Percentiles rank a stretch among this genome's conserved stretches.
These are phyloP conservation scores for Tenualosa ilisha DNA, from an alignment of 2,797 vertebrate species.

Conservation along the genomic window DNA sequence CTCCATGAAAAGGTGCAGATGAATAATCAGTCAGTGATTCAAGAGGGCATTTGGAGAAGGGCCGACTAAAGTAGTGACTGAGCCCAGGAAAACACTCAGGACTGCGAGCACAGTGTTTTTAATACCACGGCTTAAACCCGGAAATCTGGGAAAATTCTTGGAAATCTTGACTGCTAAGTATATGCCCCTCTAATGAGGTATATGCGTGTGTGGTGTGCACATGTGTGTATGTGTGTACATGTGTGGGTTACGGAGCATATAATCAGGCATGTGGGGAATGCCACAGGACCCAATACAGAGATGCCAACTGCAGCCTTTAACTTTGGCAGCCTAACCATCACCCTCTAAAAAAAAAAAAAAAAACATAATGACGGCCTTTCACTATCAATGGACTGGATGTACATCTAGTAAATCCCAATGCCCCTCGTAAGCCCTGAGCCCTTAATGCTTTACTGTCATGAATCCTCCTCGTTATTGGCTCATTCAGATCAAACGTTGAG, in stretches of 20 bases:
- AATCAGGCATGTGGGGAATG: conserved; percentile 5
- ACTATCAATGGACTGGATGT: conserved; percentile 26
- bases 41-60: neutral
- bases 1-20: neutral
- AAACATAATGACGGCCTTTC: conserved; percentile 32
- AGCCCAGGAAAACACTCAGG: neutral
- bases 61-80: neutral
- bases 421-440: no score
- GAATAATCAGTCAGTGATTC: neutral
- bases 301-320: neutral
- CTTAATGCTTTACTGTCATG: no score
- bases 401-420: neutral
- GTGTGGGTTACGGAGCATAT: neutral
- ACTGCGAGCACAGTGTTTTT: neutral
- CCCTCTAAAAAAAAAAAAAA: neutral
- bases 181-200: neutral
- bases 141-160: neutral
- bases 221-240: no score
- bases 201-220: neutral
- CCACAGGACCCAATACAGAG: neutral
- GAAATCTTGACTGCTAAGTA: neutral
- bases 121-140: conserved; percentile 6
- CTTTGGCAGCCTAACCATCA: neutral
- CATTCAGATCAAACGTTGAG: no score
- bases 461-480: no score